Conservation (phyloP, 1,140 invertebrate species). For the Lasaia peninsularis region DNA sequence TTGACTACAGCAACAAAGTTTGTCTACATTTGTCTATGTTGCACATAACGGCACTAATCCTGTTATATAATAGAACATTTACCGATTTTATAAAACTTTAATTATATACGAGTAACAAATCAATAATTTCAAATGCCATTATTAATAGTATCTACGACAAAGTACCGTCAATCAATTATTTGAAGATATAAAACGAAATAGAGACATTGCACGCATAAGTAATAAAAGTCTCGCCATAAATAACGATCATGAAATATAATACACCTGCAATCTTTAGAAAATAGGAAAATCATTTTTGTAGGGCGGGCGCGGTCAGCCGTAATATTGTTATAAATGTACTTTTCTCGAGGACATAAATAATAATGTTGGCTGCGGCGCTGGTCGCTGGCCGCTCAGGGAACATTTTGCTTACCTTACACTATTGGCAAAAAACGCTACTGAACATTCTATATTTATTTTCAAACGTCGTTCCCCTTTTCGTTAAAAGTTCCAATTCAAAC, state of each 20-base stretch:
- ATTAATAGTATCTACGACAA: conserved; percentile 38
- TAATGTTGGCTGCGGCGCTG: conserved; percentile 60
- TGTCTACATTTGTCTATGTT: too few relatives aligned
- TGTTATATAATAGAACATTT: too few relatives aligned
- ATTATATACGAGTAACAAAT: too few relatives aligned
- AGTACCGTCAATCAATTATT: conserved; percentile 67
- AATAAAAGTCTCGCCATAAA: conserved; percentile 76
- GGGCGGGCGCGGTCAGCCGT: conserved; percentile 70
- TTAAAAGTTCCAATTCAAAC: too few relatives aligned
- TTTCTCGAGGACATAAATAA: conserved; percentile 69
- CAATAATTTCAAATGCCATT: background rate
- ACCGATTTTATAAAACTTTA: too few relatives aligned
- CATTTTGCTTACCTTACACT: conserved; percentile 27
- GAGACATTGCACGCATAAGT: conserved; percentile 75
- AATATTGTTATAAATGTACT: conserved; percentile 77
- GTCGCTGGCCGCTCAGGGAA: conserved; percentile 37
- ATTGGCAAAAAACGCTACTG: conserved; percentile 20
- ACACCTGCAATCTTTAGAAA: conserved; percentile 74
- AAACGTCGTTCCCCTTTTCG: background rate
- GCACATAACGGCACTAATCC: too few relatives aligned
- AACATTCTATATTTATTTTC: conserved; percentile 9
- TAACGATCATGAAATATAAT: conserved; percentile 77
- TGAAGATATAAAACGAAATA: conserved; percentile 70
- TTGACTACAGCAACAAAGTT: too few relatives aligned
- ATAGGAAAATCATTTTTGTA: conserved; percentile 75